These are phyloP conservation scores for Gonioctena quinquepunctata DNA, from an alignment of 1,140 invertebrate genomes.

Conservation along the genomic window DNA sequence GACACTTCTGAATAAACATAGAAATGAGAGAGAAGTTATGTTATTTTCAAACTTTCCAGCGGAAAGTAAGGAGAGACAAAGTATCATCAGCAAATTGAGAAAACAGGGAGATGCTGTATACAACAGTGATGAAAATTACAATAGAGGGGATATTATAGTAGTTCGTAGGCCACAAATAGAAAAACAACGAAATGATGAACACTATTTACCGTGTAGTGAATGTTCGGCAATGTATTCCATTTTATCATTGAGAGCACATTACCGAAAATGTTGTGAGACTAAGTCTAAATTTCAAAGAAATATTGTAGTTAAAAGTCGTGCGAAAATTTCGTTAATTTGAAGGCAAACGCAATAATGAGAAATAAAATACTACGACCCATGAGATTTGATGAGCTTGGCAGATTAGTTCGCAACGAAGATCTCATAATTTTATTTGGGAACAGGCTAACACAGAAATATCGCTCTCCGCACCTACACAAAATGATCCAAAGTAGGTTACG, in stretches of 20 bases:
- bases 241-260: background rate
- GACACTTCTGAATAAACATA: background rate
- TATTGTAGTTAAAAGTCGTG: background rate
- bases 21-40: background rate
- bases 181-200: background rate
- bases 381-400: background rate
- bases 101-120: background rate
- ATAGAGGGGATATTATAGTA: background rate
- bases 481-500: background rate
- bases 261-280: background rate
- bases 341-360: background rate
- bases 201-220: background rate
- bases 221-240: background rate
- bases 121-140: background rate
- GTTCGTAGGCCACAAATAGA: background rate
- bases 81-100: background rate
- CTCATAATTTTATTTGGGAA: constrained; percentile 3
- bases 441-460: background rate
- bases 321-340: background rate
- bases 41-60: background rate
- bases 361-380: background rate
- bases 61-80: background rate
- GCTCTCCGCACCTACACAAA: background rate
- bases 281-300: background rate
- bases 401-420: background rate